phyloP scores from a whole-genome alignment of 2,797 vertebrate genomes.

The Betta splendens region DNA sequence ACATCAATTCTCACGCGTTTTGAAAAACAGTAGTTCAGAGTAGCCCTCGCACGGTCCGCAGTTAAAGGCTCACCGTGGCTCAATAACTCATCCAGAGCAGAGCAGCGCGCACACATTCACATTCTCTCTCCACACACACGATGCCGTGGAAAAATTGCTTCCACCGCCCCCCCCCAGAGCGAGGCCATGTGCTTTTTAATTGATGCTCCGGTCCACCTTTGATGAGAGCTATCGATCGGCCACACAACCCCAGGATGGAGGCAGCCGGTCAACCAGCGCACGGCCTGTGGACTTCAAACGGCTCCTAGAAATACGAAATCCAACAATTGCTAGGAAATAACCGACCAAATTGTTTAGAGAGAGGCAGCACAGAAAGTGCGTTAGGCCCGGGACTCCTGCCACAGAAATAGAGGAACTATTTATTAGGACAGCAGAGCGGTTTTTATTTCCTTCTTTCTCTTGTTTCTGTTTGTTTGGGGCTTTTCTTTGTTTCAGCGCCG shows the following conservation, averaged over 20 bases:
- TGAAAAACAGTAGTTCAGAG: constrained; percentile 61
- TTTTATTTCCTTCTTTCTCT: constrained; percentile 55
- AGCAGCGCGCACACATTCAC: constrained; percentile 45
- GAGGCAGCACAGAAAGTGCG: constrained; percentile 42
- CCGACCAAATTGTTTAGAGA: constrained; percentile 49
- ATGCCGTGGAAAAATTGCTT: constrained; percentile 70
- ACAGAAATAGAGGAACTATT: constrained; percentile 67
- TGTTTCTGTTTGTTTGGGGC: constrained; percentile 39
- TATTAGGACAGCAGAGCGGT: constrained; percentile 78
- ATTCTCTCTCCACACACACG: constrained; percentile 37
- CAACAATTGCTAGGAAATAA: constrained; percentile 61
- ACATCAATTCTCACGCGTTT: constrained; percentile 49
- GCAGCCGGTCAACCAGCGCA: constrained; percentile 42
- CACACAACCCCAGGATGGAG: constrained; percentile 58
- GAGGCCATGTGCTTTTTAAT: constrained; percentile 71
- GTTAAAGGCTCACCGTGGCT: constrained; percentile 57
- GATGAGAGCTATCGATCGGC: constrained; percentile 75
- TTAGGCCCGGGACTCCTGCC: constrained; percentile 44
- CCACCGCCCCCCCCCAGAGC: constrained; percentile 40
- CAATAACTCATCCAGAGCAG: constrained; percentile 69
- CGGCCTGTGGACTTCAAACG: constrained; percentile 51
- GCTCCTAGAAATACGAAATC: constrained; percentile 58
- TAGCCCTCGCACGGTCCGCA: constrained; percentile 46
- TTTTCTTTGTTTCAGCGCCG: constrained; percentile 66
- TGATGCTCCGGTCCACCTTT: constrained; percentile 76